Base-by-base conservation (phyloP, 1,140 invertebrate genomes). In the Potamilus streckersoni region DNA sequence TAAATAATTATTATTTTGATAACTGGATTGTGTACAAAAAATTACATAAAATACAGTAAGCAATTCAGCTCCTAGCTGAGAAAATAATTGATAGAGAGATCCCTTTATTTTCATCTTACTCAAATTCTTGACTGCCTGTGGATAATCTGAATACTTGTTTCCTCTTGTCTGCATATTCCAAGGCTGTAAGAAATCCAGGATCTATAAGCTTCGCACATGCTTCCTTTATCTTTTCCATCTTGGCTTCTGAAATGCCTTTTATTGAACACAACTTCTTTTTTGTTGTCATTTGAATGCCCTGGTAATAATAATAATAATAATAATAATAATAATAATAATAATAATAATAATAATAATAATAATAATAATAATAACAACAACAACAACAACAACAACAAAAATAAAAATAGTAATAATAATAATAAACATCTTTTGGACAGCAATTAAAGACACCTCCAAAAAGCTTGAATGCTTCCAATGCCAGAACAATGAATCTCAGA, bases 141-240 rank as follows among this genome's bases (percentile, higher is more conserved):
- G 92, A 92, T 49, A 96, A 91, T 89, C 92, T 92, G 87, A 95
- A 95, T 71, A 95, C 92, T 80, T 92, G 89, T 89, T 94, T 94
- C 67, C 94, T 90, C 84, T 93, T 92, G 75, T 94, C 93, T 84
- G 92, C 92, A 80, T 95, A 93, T 91, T 95, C 93, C 57, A 94
- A 85, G 61, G 94, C 95, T 62, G 94, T 95, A 71, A 95, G 90
- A 89, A 96, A 95, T 15, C 92, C 92, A 75, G 90, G 84, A 75
- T 86, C 85, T 84, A 77, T 73, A 83, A 84, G 93, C 84, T 91
- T 94, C 92, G 82, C 90, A 84, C 88, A 92, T 92, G 93, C 93
- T 91, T 95, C 95, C 90, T 95, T 95, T 58, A 96, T 95, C 91
- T 95, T 95, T 78, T 95, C 94, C 76, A 96, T 94, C 90, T 95